Evolutionary conservation across 2,888 invertebrate genomes (phyloP).

Genomic region (Lasioglossum figueresi): DNA sequence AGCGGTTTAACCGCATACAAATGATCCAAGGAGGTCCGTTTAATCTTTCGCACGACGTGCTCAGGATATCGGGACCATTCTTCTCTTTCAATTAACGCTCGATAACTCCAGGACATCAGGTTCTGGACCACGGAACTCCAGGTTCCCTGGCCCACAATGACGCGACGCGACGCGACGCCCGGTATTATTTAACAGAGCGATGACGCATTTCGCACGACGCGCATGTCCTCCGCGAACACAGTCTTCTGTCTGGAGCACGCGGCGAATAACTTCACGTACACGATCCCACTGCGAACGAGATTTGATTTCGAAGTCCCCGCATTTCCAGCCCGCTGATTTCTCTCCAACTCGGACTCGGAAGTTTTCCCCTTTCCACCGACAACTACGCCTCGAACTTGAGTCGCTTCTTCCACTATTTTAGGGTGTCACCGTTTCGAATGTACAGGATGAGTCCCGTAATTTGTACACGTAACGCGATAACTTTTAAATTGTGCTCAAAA

Average conservation of each 20-base stretch:
- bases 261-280: slow-evolving; percentile 53
- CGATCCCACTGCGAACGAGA: slow-evolving; percentile 47
- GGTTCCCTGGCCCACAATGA: not conserved
- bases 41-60: not conserved
- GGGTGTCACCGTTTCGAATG: not conserved
- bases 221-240: slow-evolving; percentile 41
- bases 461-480: not conserved
- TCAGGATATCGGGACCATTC: not conserved
- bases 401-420: not conserved
- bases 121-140: too few species aligned
- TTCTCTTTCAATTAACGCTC: slow-evolving; percentile 11
- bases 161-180: not conserved
- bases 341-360: not conserved
- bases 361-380: slow-evolving; percentile 28
- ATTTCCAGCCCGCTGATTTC: slow-evolving; percentile 34
- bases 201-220: slow-evolving; percentile 47
- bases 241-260: slow-evolving; percentile 35
- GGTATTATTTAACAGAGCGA: slow-evolving; percentile 41
- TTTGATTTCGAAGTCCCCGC: slow-evolving; percentile 32
- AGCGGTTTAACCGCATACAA: not conserved
- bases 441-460: not conserved
- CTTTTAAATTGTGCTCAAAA: not conserved
- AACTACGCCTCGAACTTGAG: slow-evolving; percentile 13
- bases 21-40: not conserved
- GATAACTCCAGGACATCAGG: slow-evolving; percentile 1